A percentile compares a stretch with the other conserved stretches of the same genome.
Conservation (phyloP, 1,140 invertebrate genomes). For the Ceratina australensis region DNA sequence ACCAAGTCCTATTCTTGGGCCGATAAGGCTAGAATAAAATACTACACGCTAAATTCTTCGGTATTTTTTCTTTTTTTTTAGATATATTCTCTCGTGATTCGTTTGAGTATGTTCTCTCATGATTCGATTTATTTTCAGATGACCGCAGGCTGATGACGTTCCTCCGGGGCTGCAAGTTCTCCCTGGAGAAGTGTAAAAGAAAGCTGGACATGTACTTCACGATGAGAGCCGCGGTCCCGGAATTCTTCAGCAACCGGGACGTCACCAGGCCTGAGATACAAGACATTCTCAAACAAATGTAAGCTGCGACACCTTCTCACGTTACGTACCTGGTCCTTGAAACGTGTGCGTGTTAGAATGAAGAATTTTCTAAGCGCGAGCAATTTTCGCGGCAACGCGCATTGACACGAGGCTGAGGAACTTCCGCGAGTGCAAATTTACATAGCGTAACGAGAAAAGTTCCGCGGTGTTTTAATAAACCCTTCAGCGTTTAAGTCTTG, state of each 20-base stretch:
- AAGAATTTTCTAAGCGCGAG: not conserved
- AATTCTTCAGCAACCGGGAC: conserved; percentile 90
- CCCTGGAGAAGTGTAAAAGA: conserved; percentile 88
- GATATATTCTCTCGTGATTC: not conserved
- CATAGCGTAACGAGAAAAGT: conserved; percentile 23
- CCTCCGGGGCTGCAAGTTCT: conserved; percentile 90
- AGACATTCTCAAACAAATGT: conserved; percentile 86
- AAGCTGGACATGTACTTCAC: conserved; percentile 92
- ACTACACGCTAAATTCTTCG: too few species aligned
- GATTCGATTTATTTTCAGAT: conserved; percentile 80
- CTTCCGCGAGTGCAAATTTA: conserved; percentile 4
- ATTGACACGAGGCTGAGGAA: not conserved
- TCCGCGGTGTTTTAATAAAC: conserved; percentile 18
- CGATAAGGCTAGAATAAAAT: too few species aligned
- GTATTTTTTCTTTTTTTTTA: not conserved
- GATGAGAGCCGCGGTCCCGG: conserved; percentile 89
- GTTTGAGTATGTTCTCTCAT: too few species aligned
- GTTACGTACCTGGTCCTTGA: too few species aligned
- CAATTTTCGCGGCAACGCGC: not conserved
- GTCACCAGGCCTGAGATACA: conserved; percentile 85
- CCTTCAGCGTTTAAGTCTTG: not conserved
- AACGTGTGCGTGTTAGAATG: not conserved
- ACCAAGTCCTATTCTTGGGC: too few species aligned
- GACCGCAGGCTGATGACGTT: conserved; percentile 88
- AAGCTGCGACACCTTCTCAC: too few species aligned